Evolutionary conservation across 2,888 invertebrate genomes (phyloP).

Genomic region (Cheilosia impressa): DNA sequence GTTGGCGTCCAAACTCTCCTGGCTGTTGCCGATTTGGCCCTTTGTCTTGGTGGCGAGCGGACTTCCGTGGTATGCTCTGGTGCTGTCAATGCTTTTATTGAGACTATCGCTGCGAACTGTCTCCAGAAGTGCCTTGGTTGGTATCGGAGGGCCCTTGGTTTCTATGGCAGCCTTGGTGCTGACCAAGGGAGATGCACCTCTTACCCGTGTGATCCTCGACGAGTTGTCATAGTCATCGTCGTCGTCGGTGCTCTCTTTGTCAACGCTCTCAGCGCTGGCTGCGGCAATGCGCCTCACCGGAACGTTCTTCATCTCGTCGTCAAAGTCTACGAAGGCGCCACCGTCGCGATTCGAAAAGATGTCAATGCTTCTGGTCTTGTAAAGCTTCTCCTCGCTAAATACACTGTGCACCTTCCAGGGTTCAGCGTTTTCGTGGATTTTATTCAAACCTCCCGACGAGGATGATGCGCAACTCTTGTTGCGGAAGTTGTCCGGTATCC

Average conservation of each 20-base stretch:
- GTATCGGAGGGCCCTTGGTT: not conserved
- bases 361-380: conserved; percentile 81
- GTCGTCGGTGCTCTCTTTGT: conserved; percentile 77
- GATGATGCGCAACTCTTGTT: conserved; percentile 60
- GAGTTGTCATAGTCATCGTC: conserved; percentile 78
- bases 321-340: conserved; percentile 81
- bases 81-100: conserved; percentile 31
- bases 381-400: conserved; percentile 75
- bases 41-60: conserved; percentile 22
- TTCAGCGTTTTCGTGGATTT: conserved; percentile 76
- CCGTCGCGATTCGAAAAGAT: conserved; percentile 80
- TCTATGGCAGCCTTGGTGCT: conserved; percentile 32
- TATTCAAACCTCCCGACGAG: conserved; percentile 74
- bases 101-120: conserved; percentile 20
- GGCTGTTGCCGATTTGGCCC: conserved; percentile 79
- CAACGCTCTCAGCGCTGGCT: conserved; percentile 53
- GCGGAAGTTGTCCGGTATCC: conserved; percentile 77
- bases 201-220: conserved; percentile 76
- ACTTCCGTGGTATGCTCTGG: conserved; percentile 38
- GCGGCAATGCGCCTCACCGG: conserved; percentile 79
- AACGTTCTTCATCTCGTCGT: conserved; percentile 81
- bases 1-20: conserved; percentile 79
- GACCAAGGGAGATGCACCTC: conserved; percentile 48
- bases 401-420: conserved; percentile 77
- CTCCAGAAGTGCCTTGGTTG: not conserved